phyloP scores from a whole-genome alignment of 2,113 vertebrate genomes.

The Sisor rabdophorus region DNA sequence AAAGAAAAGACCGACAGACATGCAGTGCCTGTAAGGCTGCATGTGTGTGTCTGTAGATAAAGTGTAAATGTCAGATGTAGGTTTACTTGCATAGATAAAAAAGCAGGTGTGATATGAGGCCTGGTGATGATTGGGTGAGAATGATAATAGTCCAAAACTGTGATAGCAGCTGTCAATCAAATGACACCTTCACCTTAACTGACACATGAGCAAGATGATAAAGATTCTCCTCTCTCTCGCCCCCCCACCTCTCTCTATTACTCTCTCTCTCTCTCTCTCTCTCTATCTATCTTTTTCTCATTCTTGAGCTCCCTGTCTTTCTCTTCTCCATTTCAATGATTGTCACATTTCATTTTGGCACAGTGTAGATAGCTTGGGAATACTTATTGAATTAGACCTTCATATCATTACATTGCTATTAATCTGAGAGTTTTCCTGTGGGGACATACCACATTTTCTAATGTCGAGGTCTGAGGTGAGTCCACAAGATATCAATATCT shows the following conservation, averaged over 20 bases:
- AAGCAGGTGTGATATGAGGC: constrained; percentile 35
- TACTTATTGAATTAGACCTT: constrained; percentile 37
- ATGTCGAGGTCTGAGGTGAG: constrained; percentile 32
- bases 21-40: background rate
- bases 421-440: constrained; percentile 34
- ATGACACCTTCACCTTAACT: constrained; percentile 24
- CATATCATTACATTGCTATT: constrained; percentile 40
- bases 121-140: constrained; percentile 39
- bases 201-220: constrained; percentile 13
- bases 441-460: constrained; percentile 26
- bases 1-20: background rate
- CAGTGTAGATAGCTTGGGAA: constrained; percentile 32
- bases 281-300: constrained; percentile 17
- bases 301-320: background rate
- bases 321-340: constrained; percentile 33
- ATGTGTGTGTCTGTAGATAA: constrained; percentile 29
- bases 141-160: constrained; percentile 37
- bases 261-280: constrained; percentile 21
- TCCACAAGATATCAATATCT: constrained; percentile 25
- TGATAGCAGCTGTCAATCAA: constrained; percentile 50
- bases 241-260: too few species aligned
- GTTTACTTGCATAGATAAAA: constrained; percentile 45
- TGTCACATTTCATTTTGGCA: constrained; percentile 24
- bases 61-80: constrained; percentile 36
- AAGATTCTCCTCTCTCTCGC: constrained; percentile 9